These are phyloP conservation scores for Drosophila nr. medialis DNA, from an alignment of 2,888 invertebrate species.

Conservation along the genomic window DNA sequence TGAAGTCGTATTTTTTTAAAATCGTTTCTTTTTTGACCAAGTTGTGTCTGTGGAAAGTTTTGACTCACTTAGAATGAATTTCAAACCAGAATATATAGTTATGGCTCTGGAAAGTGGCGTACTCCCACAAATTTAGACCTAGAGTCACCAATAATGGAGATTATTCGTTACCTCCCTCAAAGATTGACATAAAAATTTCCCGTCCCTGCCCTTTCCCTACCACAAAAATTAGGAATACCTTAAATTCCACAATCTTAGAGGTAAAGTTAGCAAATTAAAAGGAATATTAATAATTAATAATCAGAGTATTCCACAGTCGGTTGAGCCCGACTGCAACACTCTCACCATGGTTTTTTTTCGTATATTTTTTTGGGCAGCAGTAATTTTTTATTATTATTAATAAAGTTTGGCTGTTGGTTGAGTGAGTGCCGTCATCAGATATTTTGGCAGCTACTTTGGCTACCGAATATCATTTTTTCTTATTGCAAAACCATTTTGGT, in stretches of 20 bases:
- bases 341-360: not conserved
- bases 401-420: slow-evolving; percentile 25
- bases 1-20: not conserved
- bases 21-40: not conserved
- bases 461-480: slow-evolving; percentile 47
- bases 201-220: not conserved
- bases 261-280: not conserved
- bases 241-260: not conserved
- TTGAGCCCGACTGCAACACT: not conserved
- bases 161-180: not conserved
- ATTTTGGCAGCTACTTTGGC: slow-evolving; percentile 57
- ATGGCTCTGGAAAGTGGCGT: not conserved
- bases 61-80: no score
- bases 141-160: no score
- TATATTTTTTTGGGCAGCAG: slow-evolving; percentile 28
- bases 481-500: slow-evolving; percentile 5
- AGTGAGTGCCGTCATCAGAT: slow-evolving; percentile 48
- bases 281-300: not conserved
- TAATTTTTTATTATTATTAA: slow-evolving; percentile 49
- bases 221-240: not conserved
- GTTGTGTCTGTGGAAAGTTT: not conserved
- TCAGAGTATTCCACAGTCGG: not conserved
- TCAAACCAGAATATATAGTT: no score
- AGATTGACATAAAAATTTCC: not conserved
- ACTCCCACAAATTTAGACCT: no score